These are phyloP conservation scores for Nylanderia fulva DNA, from an alignment of 1,140 invertebrate genomes.

Conservation along the genomic window DNA sequence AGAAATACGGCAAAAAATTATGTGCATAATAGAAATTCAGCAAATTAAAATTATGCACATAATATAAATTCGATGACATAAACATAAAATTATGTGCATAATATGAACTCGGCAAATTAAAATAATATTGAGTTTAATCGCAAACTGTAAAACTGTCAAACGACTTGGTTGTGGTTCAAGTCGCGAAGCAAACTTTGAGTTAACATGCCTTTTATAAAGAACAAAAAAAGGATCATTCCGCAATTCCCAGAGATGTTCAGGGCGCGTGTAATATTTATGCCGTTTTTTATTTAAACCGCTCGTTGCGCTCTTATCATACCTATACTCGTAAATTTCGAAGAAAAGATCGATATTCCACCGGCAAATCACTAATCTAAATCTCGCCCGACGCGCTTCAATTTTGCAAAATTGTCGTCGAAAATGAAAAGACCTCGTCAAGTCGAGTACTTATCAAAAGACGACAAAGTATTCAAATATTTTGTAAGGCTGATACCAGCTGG, in stretches of 20 bases:
- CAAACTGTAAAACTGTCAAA: no score
- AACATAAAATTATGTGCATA: no score
- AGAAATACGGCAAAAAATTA: no score
- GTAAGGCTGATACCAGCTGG: constrained; percentile 56
- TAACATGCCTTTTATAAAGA: no score
- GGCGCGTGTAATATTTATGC: constrained; percentile 32
- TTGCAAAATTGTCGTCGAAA: constrained; percentile 23
- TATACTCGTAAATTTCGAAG: constrained; percentile 43
- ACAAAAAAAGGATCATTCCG: no score
- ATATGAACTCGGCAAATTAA: no score
- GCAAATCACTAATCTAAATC: constrained; percentile 43
- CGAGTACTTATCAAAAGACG: constrained; percentile 51
- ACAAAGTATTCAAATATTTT: constrained; percentile 45
- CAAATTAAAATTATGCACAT: no score
- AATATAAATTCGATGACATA: no score
- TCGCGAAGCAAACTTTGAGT: no score
- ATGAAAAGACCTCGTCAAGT: constrained; percentile 57
- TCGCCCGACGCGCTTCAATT: constrained; percentile 41
- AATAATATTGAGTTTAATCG: no score
- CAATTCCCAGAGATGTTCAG: not conserved
- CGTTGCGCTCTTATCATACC: constrained; percentile 51
- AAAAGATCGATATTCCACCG: constrained; percentile 24
- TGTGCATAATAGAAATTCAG: no score
- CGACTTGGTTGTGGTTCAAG: no score
- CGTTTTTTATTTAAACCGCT: constrained; percentile 45